Base-by-base conservation (phyloP, 2,888 invertebrate genomes). In the Epinotia nisella region DNA sequence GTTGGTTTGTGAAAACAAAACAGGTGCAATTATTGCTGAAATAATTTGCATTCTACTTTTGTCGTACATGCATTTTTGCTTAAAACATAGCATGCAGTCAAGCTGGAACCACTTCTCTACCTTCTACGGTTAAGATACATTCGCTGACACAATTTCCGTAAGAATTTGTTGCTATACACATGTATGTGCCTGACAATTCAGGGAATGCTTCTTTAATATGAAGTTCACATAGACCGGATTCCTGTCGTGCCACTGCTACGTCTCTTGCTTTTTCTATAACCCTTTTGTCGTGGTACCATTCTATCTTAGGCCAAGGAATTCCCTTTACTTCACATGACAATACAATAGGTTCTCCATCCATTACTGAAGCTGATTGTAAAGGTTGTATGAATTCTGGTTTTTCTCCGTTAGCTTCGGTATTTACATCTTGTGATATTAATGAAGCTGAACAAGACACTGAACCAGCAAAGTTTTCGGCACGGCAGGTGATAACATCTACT, bases 381-480 rank as follows among this genome's bases (percentile, higher is more conserved):
- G 96, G 95, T 82, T 95, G 95, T 24, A 96, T 90, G 85, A 99
- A 97, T 79, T 95, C 94, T 45, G 99, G 99, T 53, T 97, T 76
- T 77, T 85, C 70, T 83, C 94, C 88, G 79, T 78, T 62, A 19
- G 62, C 15, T 75, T 75, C 75, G 91, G 93, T 94, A 70, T 86
- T 86, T 35, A 91, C 94, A 74, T 96, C 95, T 49, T 95, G 84
- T 24, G 96, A 87, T 79, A 95, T 94, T 4, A 98, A 84, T 21
- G 95, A 95, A 2, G 98, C 97, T 0, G 97, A 97, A 79, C 96
- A 96, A n/a, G 97, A 97, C 9, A 98, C 97, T 0, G 97, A 97
- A 11, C 98, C 98, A 64, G 96, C 96, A 65, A 96, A 97, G 87
- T 98, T 98, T 89, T 98, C 97, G 2, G 98, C 98, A 81, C 97